A percentile compares a stretch with the other conserved stretches of the same genome.
Conservation (phyloP, 2,888 invertebrate species). For the Proisotoma minuta region DNA sequence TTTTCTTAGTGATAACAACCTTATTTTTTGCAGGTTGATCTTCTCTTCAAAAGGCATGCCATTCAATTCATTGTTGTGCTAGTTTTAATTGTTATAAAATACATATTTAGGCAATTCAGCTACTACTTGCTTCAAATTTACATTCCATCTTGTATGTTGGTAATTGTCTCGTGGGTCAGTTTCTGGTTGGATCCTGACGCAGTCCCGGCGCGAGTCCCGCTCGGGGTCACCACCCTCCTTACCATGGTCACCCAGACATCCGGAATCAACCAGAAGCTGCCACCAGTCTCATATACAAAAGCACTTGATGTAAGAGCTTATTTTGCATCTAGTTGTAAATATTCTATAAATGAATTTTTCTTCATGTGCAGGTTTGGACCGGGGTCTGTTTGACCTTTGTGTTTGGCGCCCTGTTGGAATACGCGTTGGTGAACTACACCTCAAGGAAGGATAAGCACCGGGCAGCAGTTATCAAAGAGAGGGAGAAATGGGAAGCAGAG, state of each 20-base stretch:
- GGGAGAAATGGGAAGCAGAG: conserved; percentile 68
- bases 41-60: conserved; percentile 90
- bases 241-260: conserved; percentile 97
- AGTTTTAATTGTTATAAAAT: no score
- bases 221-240: conserved; percentile 90
- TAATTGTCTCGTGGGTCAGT: conserved; percentile 94
- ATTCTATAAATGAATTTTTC: conserved; percentile 58
- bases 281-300: conserved; percentile 96
- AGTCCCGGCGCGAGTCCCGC: conserved; percentile 85
- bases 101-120: no score
- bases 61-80: no score
- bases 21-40: no score
- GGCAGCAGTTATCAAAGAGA: conserved; percentile 67
- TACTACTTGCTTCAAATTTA: conserved; percentile 99
- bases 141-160: conserved; percentile 93
- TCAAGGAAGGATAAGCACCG: conserved; percentile 81
- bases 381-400: conserved; percentile 96
- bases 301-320: not conserved
- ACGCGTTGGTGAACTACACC: conserved; percentile 95
- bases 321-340: not conserved
- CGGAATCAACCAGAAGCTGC: conserved; percentile 83
- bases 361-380: conserved; percentile 97
- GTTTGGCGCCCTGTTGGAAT: conserved; percentile 93
- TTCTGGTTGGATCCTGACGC: conserved; percentile 96
- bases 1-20: no score